Percentiles rank a stretch among this genome's conserved stretches.
Conservation (phyloP, 2,113 vertebrate genomes). For the Paratilapia polleni region DNA sequence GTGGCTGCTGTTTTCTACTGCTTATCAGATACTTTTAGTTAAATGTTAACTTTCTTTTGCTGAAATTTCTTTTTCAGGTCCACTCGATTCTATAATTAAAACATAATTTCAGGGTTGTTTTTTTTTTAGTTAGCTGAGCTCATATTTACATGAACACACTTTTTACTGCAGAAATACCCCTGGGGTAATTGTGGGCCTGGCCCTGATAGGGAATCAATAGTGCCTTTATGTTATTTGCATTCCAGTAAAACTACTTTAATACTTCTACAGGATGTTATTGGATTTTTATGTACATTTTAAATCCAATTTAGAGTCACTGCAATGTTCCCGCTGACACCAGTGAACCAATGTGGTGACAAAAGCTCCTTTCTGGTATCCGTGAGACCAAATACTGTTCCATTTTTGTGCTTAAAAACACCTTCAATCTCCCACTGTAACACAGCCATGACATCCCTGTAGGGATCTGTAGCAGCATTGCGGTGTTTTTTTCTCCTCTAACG, state of each 20-base stretch:
- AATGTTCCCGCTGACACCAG: not conserved
- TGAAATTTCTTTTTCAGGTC: not conserved
- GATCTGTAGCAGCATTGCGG: not conserved
- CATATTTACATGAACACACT: not conserved
- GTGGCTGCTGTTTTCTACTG: not conserved
- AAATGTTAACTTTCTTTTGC: not conserved
- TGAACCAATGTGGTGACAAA: rapidly evolving
- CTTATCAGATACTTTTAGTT: rapidly evolving
- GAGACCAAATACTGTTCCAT: not conserved
- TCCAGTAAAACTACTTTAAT: not conserved
- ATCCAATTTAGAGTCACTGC: not conserved
- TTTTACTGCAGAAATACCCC: not conserved
- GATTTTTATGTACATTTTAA: not conserved
- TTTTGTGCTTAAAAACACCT: not conserved
- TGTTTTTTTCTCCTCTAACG: rapidly evolving
- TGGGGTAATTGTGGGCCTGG: not conserved
- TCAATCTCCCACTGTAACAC: rapidly evolving
- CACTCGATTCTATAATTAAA: not conserved
- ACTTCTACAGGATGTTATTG: not conserved
- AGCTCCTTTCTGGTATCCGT: not conserved
- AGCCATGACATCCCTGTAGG: rapidly evolving
- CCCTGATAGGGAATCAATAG: not conserved
- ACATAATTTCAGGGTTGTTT: not conserved
- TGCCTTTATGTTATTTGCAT: not conserved
- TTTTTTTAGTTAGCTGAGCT: not conserved